Evolutionary conservation across 2,797 vertebrate genomes (phyloP).

Genomic region (Chrosomus eos): DNA sequence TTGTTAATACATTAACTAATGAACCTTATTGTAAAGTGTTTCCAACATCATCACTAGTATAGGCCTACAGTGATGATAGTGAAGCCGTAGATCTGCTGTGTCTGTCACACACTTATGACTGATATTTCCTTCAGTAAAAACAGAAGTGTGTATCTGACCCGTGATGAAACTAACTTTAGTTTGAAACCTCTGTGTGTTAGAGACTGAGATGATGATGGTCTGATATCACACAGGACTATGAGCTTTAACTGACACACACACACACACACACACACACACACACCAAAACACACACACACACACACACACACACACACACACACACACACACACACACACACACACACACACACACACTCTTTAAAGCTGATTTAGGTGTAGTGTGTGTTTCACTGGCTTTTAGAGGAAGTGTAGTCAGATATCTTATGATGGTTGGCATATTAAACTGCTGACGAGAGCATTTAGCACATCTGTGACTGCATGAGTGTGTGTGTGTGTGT

Average conservation of each 20-base stretch:
- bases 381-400: not conserved
- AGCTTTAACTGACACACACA: not conserved
- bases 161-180: not conserved
- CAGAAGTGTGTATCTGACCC: not conserved
- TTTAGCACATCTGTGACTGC: not conserved
- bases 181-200: too few relatives aligned
- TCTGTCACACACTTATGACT: not conserved
- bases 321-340: too few relatives aligned
- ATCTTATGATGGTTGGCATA: constrained; percentile 23
- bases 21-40: too few relatives aligned
- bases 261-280: too few relatives aligned
- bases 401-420: not conserved
- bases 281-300: too few relatives aligned
- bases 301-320: too few relatives aligned
- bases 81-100: not conserved
- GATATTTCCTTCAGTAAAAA: not conserved
- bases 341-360: too few relatives aligned
- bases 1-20: too few relatives aligned
- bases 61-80: not conserved
- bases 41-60: too few relatives aligned
- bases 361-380: not conserved
- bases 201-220: too few relatives aligned
- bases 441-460: constrained; percentile 18
- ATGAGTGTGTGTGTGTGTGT: not conserved
- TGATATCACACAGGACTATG: not conserved